Conservation (phyloP, 2,888 invertebrate species). For the Lycia hirtaria region DNA sequence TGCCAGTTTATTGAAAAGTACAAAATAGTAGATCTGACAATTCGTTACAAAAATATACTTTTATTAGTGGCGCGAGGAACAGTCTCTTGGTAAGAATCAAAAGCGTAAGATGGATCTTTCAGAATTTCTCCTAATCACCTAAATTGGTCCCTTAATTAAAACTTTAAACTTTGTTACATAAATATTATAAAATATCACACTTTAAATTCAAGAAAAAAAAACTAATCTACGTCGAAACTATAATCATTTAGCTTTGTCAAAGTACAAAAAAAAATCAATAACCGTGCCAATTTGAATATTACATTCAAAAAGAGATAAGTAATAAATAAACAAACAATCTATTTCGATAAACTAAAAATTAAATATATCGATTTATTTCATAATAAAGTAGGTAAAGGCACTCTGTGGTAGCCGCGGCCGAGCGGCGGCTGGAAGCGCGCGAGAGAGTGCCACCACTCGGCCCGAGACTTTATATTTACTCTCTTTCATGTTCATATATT, state of each 20-base stretch:
- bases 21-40: slow-evolving; percentile 71
- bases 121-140: slow-evolving; percentile 83
- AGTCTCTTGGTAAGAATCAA: slow-evolving; percentile 73
- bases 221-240: slow-evolving; percentile 80
- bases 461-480: slow-evolving; percentile 37
- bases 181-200: slow-evolving; percentile 86
- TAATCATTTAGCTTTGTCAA: slow-evolving; percentile 81
- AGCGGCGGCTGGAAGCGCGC: slow-evolving; percentile 64
- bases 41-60: slow-evolving; percentile 62
- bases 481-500: slow-evolving; percentile 53
- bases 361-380: slow-evolving; percentile 81
- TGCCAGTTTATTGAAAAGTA: slow-evolving; percentile 73
- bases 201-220: slow-evolving; percentile 82
- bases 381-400: slow-evolving; percentile 79
- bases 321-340: slow-evolving; percentile 84
- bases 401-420: slow-evolving; percentile 64
- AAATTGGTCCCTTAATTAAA: slow-evolving; percentile 85
- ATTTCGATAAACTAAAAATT: slow-evolving; percentile 83
- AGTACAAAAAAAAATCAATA: slow-evolving; percentile 82
- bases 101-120: slow-evolving; percentile 72
- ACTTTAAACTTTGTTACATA: slow-evolving; percentile 84
- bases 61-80: slow-evolving; percentile 66
- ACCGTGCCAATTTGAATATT: slow-evolving; percentile 82
- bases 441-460: slow-evolving; percentile 52
- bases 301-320: slow-evolving; percentile 75